Evolutionary conservation across 1,140 invertebrate genomes (phyloP), one percentile per base, ranked within the genome.

Genomic region (Linepithema humile): DNA sequence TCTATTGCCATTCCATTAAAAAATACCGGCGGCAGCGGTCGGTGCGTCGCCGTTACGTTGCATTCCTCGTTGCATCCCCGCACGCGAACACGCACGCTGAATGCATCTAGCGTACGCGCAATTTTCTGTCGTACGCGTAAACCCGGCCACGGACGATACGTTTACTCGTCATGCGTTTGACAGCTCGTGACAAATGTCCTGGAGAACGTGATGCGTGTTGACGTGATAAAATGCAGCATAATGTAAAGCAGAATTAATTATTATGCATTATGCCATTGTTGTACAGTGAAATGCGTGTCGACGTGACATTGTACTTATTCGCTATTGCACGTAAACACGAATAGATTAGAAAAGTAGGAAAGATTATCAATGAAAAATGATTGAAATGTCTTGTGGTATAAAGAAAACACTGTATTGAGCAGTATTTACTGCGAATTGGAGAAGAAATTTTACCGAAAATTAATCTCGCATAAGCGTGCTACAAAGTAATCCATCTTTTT

Each of bases 1-100:
- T 85, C 88, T 88, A 87, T 83, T 87, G 83, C 55, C 80, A 87
- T 88, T 89, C 88, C 89, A 88, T 91, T 90, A 85, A 84, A 89
- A 91, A 90, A 91, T 87, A 87, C 87, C 85, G 84, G 90, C 90
- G 84, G 87, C 88, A 67, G 84, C 77, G 26, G 45, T 32, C 26
- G 45, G 32, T 73, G 32, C 32, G 12, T 62, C 57, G 40, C n/a
- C 35, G 64, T 70, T 62, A 32, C 60, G 40, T 53, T 38, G 23
- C 75, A 55, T 78, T 69, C 26, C 65, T 48, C 40, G 40, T n/a
- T 45, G 43, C 43, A 26, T 67, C 43, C 64, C 48, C 20, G 48
- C 23, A 26, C 35, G 48, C n/a, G 26, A n/a, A 23, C 26, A 64
- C 23, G 64, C 23, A 48, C 35, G 64, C 55, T 55, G 67, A 80